phyloP scores from a whole-genome alignment of 2,888 invertebrate genomes.

The Eulithis prunata region DNA sequence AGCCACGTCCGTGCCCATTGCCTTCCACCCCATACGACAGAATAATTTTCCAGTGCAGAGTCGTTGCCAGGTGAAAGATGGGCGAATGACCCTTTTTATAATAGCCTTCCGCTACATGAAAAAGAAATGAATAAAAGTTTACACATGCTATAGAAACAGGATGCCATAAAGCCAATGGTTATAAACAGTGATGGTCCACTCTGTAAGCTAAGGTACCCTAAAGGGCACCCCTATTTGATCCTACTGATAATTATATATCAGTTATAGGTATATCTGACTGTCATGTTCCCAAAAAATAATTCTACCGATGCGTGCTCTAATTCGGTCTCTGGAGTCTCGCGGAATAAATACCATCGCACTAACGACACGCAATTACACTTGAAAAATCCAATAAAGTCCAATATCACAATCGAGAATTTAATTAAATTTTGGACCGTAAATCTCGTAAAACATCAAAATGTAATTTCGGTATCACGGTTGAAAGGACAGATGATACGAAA shows the following conservation, averaged over 20 bases:
- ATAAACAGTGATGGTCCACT: too few species aligned
- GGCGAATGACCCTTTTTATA: not conserved
- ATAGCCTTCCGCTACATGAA: not conserved
- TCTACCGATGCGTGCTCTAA: too few species aligned
- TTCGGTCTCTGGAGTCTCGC: slow-evolving; percentile 26
- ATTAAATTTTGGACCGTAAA: slow-evolving; percentile 63
- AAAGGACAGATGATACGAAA: slow-evolving; percentile 42
- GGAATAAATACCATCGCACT: slow-evolving; percentile 52
- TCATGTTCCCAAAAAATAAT: too few species aligned
- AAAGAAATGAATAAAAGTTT: not conserved
- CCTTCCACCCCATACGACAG: slow-evolving; percentile 51
- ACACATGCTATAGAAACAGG: too few species aligned
- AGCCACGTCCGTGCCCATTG: slow-evolving; percentile 54
- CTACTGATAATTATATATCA: too few species aligned
- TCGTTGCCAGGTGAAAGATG: slow-evolving; percentile 8
- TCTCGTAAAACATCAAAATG: slow-evolving; percentile 58
- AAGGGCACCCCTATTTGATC: too few species aligned
- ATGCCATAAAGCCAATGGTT: too few species aligned
- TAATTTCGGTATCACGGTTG: slow-evolving; percentile 53
- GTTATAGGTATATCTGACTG: too few species aligned
- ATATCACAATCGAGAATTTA: slow-evolving; percentile 56
- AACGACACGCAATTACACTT: slow-evolving; percentile 49
- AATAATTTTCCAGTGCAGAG: slow-evolving; percentile 54
- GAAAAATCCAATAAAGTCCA: slow-evolving; percentile 48
- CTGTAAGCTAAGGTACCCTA: too few species aligned